Evolutionary conservation across 1,140 invertebrate genomes (phyloP).

Genomic region (Drosophila tropicalis): DNA sequence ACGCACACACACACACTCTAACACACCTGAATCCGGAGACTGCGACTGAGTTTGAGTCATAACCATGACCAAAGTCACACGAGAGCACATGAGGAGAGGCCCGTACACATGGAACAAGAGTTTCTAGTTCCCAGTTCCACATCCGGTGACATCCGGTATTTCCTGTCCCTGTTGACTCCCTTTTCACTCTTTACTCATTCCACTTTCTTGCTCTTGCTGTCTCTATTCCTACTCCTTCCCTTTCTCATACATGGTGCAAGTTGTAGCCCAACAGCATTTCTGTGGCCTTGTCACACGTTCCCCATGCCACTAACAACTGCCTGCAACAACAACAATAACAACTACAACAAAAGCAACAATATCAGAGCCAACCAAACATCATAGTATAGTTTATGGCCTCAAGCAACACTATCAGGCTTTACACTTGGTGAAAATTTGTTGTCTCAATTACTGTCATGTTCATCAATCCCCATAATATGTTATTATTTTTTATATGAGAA

Average conservation of each 20-base stretch:
- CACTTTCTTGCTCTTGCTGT: background rate
- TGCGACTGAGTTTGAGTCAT: slow-evolving; percentile 57
- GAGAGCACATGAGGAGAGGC: slow-evolving; percentile 36
- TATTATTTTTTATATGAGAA: no score
- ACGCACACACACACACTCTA: background rate
- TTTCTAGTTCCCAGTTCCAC: slow-evolving; percentile 53
- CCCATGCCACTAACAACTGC: slow-evolving; percentile 57
- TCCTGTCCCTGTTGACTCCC: slow-evolving; percentile 45
- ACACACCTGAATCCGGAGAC: slow-evolving; percentile 48
- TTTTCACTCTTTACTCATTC: background rate
- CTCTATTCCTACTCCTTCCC: background rate
- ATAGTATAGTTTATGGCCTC: slow-evolving; percentile 68
- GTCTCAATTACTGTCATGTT: background rate
- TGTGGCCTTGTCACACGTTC: slow-evolving; percentile 75
- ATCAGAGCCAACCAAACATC: slow-evolving; percentile 46
- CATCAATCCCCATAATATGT: no score
- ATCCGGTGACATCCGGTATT: slow-evolving; percentile 79
- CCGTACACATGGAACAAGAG: slow-evolving; percentile 20
- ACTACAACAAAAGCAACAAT: slow-evolving; percentile 33
- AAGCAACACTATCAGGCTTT: slow-evolving; percentile 63
- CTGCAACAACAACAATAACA: slow-evolving; percentile 37
- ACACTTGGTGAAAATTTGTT: slow-evolving; percentile 26
- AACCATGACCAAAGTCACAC: slow-evolving; percentile 80
- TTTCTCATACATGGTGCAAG: slow-evolving; percentile 9
- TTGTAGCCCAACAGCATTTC: slow-evolving; percentile 54